Evolutionary conservation across 2,888 invertebrate genomes (phyloP).

Genomic region (Erebia ligea): DNA sequence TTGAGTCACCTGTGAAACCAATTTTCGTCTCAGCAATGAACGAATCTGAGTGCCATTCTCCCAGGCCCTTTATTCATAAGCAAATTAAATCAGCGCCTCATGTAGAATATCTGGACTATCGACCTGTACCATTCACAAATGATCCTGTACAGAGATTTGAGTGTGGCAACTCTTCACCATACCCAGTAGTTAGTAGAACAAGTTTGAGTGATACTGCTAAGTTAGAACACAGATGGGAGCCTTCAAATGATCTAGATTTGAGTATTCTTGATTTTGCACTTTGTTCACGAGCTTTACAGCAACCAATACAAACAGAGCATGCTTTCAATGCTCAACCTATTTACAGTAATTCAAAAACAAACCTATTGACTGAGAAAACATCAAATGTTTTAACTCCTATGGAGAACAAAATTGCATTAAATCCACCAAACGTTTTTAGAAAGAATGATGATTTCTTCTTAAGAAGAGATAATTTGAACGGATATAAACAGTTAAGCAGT

Average conservation of each 20-base stretch:
- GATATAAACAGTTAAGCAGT: constrained; percentile 47
- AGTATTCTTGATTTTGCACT: constrained; percentile 64
- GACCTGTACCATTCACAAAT: constrained; percentile 53
- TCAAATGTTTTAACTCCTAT: constrained; percentile 47
- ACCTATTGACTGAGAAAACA: constrained; percentile 21
- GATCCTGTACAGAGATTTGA: constrained; percentile 70
- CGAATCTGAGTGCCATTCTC: constrained; percentile 71
- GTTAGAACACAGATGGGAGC: constrained; percentile 51
- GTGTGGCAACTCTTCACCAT: constrained; percentile 64
- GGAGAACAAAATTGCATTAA: constrained; percentile 47
- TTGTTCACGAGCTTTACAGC: neutral
- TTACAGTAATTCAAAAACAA: constrained; percentile 12
- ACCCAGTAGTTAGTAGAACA: constrained; percentile 62
- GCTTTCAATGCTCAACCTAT: neutral
- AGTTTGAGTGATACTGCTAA: constrained; percentile 43
- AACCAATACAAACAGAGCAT: constrained; percentile 39
- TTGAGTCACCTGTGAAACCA: constrained; percentile 58
- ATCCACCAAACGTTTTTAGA: constrained; percentile 52
- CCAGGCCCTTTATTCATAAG: constrained; percentile 65
- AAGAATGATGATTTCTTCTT: constrained; percentile 68
- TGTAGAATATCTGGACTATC: constrained; percentile 41
- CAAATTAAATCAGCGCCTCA: constrained; percentile 50
- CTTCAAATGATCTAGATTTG: constrained; percentile 69
- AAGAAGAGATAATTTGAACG: constrained; percentile 57
- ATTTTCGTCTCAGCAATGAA: constrained; percentile 52